Evolutionary conservation across 2,797 vertebrate genomes (phyloP).

Genomic region (Arvicola amphibius): DNA sequence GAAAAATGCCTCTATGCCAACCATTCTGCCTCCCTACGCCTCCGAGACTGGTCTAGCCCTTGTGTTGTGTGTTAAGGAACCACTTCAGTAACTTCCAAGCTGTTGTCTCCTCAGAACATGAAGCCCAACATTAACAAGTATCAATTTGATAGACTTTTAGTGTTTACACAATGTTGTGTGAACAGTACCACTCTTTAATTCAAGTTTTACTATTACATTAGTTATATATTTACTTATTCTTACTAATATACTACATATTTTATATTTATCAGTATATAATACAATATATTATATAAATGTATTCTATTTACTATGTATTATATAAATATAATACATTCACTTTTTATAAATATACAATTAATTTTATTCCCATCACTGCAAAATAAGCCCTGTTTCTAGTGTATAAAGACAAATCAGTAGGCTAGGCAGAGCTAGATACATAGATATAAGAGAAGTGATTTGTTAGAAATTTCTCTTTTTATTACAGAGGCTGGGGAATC

Average conservation of each 20-base stretch:
- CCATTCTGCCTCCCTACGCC: neutral
- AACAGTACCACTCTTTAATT: neutral
- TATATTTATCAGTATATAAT: neutral
- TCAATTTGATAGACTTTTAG: neutral
- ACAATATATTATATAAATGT: neutral
- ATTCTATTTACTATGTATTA: neutral
- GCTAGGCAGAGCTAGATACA: neutral
- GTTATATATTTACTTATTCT: neutral
- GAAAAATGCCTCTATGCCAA: neutral
- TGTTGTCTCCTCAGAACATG: too few species aligned
- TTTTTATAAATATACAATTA: neutral
- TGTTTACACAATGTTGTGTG: neutral
- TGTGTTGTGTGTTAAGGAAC: neutral
- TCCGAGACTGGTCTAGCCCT: neutral
- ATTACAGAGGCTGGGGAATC: neutral
- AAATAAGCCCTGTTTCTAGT: neutral
- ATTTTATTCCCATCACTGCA: neutral
- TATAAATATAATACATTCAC: neutral
- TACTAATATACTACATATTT: neutral
- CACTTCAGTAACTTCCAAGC: neutral
- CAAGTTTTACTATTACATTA: too few species aligned
- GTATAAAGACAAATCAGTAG: neutral
- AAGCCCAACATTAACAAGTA: neutral
- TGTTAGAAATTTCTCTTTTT: neutral
- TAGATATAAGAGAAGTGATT: too few species aligned